Evolutionary conservation across 2,797 vertebrate genomes (phyloP), one percentile per base, ranked within the genome.

Genomic region (Sebastes melanostomus): DNA sequence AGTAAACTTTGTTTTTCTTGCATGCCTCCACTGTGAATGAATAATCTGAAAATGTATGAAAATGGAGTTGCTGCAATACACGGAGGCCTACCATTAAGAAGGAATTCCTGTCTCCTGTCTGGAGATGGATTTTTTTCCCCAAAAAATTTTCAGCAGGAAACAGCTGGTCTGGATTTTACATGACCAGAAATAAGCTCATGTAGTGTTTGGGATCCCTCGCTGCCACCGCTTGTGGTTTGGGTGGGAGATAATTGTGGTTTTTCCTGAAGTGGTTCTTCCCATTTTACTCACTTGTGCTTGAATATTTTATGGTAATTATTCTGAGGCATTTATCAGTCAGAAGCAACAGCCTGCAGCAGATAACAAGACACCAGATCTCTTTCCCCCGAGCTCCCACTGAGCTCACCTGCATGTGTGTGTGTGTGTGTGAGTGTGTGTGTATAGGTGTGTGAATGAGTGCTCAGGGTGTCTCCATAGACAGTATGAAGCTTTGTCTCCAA

Each of bases 341-440:
- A 76, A 75, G 66, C 69, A 84, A 60, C 58, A 78, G 68, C 77
- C 74, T 66, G 69, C 66, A 69, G 83, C 76, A 74, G 75, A 83
- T 85, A 88, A 86, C 81, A 79, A 85, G 80, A 85, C 78, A 81
- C 80, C 71, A 62, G 72, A 84, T 87, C 84, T 55, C 32, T 42
- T 60, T 11, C 36, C 63, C 56, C 38, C 7, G 3, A 75, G 70
- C 79, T 84, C 84, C 86, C 79, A 67, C 81, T 10, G 20, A 78
- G 85, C 65, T 84, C 81, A 88, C 81, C 83, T 86, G 81, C 18
- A 0, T 59, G 54, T 52, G 42, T 71, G 20, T 75, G 59, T 67
- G 32, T 10, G 9, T 10, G 72, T 71, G 20, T 75, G 59, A 65
- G 32, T 10, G 9, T 10, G 72, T 59, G 46, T 70, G 12, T 66